Base-by-base conservation (phyloP, 2,113 vertebrate genomes). In the Toxotes jaculatrix region DNA sequence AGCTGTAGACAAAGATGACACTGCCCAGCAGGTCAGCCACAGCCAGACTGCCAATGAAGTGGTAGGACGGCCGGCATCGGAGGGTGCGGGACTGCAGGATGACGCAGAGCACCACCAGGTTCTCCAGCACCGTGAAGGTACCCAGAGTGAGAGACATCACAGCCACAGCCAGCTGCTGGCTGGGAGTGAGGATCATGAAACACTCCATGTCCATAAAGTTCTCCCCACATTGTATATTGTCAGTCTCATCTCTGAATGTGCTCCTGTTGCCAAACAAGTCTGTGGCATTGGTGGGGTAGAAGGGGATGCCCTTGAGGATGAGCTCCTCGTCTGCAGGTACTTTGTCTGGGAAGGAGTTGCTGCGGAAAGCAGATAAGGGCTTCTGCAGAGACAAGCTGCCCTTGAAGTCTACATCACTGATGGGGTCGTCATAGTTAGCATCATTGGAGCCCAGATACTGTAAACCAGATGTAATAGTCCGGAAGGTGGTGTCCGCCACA, bases 191-290 rank as follows among this genome's bases (percentile, higher is more conserved):
- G 82, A 99, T 98, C 98, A 99, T 99, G 91, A 99, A 99, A 83
- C 98, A 99, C 88, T 99, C 98, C 98, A 99, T 99, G 95, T 99
- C 98, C 98, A 99, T 98, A 79, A 99, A 99, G 95, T 99, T 99
- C 94, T 99, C 97, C 27, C 98, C 98, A 17, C 98, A 99, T 70
- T 99, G 97, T 84, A 99, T 95, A 56, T 89, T 97, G 45, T 96
- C 95, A 1, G 96, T 96, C 65, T 96, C 97, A 49, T 98, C 97
- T 87, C 94, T 97, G 0, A 96, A 95, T 0, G 96, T 87, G 77
- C 96, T 98, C 91, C 96, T 95, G 94, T 98, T 98, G 87, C 96
- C 95, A 85, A 97, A 97, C 85, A 97, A 94, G 78, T 99, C 98
- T 9, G 97, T 97, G 80, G 96, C 94, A 83, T 99, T 99, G 79